A percentile compares a stretch with the other conserved stretches of the same genome.
These are phyloP conservation scores for Colistium nudipinnis DNA, from an alignment of 2,113 vertebrate genomes.

Conservation along the genomic window DNA sequence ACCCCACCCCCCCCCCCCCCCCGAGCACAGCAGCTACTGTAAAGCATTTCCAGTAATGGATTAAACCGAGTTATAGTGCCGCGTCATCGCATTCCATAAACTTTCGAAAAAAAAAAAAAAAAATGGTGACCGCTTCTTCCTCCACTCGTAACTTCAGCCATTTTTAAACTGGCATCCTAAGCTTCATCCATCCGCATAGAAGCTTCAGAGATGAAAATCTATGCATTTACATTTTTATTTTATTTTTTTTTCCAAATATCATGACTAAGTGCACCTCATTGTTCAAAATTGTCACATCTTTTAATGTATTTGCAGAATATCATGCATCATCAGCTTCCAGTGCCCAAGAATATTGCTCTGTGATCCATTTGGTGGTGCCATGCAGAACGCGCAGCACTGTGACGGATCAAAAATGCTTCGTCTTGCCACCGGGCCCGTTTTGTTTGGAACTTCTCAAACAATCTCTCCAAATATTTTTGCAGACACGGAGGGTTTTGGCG, in stretches of 20 bases:
- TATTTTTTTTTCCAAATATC: too few species aligned
- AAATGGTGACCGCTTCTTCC: not conserved
- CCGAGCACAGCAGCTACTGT: not conserved
- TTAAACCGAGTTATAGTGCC: not conserved
- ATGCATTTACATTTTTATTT: too few species aligned
- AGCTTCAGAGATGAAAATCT: slow-evolving; percentile 11
- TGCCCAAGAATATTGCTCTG: not conserved
- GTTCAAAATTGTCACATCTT: not conserved
- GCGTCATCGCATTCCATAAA: not conserved
- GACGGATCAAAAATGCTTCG: too few species aligned
- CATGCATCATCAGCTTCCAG: slow-evolving; percentile 21
- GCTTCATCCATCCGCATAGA: not conserved
- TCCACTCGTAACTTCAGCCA: not conserved
- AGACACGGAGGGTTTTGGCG: not conserved
- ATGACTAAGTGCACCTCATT: not conserved
- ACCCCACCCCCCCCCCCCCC: not conserved
- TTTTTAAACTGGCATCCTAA: slow-evolving; percentile 4
- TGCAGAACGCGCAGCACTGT: not conserved
- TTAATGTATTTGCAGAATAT: slow-evolving; percentile 4
- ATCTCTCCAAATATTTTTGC: not conserved
- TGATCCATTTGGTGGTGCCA: not conserved
- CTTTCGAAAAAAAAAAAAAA: not conserved
- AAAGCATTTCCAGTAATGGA: not conserved
- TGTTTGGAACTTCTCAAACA: not conserved
- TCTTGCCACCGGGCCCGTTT: too few species aligned